A percentile compares a stretch with the other conserved stretches of the same genome.
These are phyloP conservation scores for Pampus argenteus DNA, from an alignment of 2,797 vertebrate genomes.

Conservation along the genomic window DNA sequence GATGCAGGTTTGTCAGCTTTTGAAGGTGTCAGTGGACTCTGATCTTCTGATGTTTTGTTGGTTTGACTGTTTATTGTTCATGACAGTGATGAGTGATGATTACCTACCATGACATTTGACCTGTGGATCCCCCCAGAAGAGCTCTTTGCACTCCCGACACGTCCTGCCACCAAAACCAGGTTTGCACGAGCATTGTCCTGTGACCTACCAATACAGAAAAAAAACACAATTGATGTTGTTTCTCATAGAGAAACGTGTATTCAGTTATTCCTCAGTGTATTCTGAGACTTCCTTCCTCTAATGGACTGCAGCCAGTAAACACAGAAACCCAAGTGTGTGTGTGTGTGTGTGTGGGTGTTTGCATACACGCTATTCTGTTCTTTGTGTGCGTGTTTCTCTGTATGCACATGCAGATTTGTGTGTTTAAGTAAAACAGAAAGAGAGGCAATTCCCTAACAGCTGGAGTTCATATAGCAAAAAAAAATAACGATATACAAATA, in stretches of 20 bases:
- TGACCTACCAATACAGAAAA: conserved; percentile 80
- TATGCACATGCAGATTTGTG: conserved; percentile 13
- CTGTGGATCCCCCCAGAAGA: conserved; percentile 94
- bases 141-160: conserved; percentile 93
- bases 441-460: conserved; percentile 51
- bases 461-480: conserved; percentile 52
- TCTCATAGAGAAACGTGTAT: conserved; percentile 28
- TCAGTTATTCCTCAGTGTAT: conserved; percentile 59
- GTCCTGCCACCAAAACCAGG: conserved; percentile 94
- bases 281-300: conserved; percentile 78
- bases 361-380: neutral
- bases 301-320: conserved; percentile 74
- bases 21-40: no score
- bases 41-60: no score
- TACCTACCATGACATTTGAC: conserved; percentile 90
- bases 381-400: conserved; percentile 14
- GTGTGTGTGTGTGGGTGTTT: conserved; percentile 15
- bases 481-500: conserved; percentile 28
- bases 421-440: conserved; percentile 25
- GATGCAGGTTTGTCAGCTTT: no score
- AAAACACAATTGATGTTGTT: neutral
- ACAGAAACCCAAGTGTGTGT: conserved; percentile 56
- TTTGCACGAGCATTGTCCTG: conserved; percentile 94
- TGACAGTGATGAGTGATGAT: neutral
- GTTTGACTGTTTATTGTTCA: no score